Evolutionary conservation across 2,113 vertebrate species (phyloP).

Genomic region (Sapayoa aenigma): DNA sequence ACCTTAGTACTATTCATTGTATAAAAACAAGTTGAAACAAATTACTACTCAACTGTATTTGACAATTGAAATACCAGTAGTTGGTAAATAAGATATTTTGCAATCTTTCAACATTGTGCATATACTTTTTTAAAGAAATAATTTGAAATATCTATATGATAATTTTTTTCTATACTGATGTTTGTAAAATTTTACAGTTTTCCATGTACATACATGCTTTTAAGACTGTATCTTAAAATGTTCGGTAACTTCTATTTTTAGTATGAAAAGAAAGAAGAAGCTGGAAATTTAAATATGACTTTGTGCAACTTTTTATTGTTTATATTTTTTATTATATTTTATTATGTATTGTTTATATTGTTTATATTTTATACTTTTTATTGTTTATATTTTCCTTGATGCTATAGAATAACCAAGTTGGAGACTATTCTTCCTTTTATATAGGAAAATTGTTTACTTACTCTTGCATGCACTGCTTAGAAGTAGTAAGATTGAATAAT

Average conservation of each 20-base stretch:
- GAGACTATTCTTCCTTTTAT: neutral
- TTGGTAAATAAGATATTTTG: neutral
- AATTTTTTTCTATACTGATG: neutral
- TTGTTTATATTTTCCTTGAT: neutral
- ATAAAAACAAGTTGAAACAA: neutral
- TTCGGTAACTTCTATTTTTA: neutral
- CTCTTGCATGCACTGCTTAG: neutral
- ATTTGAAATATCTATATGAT: neutral
- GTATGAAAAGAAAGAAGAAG: neutral
- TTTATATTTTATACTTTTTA: neutral
- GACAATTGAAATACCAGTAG: neutral
- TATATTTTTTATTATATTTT: too few relatives aligned
- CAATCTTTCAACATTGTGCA: neutral
- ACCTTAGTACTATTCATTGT: neutral
- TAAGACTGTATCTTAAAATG: neutral
- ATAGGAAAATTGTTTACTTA: neutral
- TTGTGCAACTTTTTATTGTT: neutral
- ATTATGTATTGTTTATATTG: too few relatives aligned
- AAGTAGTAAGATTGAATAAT: neutral
- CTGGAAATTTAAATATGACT: neutral
- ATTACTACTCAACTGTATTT: neutral
- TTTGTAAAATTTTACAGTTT: neutral
- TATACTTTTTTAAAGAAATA: neutral
- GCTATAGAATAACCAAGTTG: neutral
- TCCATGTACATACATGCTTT: neutral